Evolutionary conservation across 2,113 vertebrate genomes (phyloP).

Genomic region (Pachypanchax playfairii): DNA sequence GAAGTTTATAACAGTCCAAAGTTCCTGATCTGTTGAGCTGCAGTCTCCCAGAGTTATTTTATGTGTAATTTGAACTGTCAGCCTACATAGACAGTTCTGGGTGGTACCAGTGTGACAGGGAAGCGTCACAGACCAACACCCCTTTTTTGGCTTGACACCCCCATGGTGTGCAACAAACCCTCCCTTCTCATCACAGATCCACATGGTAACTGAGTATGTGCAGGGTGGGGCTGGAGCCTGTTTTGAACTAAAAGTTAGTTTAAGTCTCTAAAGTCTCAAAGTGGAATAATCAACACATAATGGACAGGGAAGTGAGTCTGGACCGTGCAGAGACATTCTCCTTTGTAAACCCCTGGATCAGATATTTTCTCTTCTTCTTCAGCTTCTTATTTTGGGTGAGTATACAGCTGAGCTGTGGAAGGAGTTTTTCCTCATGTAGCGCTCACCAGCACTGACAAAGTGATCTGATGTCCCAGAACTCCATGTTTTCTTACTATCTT

Average conservation of each 20-base stretch:
- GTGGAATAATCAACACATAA: slow-evolving; percentile 31
- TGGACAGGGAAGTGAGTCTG: slow-evolving; percentile 73
- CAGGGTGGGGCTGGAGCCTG: slow-evolving; percentile 29
- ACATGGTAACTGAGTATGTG: slow-evolving; percentile 33
- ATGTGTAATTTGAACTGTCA: slow-evolving; percentile 64
- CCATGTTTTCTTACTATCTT: slow-evolving; percentile 2
- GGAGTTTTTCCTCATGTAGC: not conserved
- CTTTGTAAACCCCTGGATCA: slow-evolving; percentile 79
- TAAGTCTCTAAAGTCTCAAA: not conserved
- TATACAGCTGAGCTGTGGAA: slow-evolving; percentile 17
- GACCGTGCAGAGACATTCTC: slow-evolving; percentile 75
- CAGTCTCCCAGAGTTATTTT: slow-evolving; percentile 60
- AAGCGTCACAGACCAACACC: slow-evolving; percentile 35
- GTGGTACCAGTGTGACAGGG: slow-evolving; percentile 23
- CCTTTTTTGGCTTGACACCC: slow-evolving; percentile 50
- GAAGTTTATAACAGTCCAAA: slow-evolving; percentile 39
- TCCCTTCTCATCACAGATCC: slow-evolving; percentile 25
- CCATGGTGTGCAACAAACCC: not conserved
- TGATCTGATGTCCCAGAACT: slow-evolving; percentile 2
- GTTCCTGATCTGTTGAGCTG: slow-evolving; percentile 47
- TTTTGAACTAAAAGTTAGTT: slow-evolving; percentile 20
- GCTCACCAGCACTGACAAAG: not conserved
- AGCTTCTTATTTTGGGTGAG: slow-evolving; percentile 83
- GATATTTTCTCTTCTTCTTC: slow-evolving; percentile 82
- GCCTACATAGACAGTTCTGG: slow-evolving; percentile 62